phyloP scores from a whole-genome alignment of 64 coral and sea anemone genomes.

The Stichodactyla mertensii region DNA sequence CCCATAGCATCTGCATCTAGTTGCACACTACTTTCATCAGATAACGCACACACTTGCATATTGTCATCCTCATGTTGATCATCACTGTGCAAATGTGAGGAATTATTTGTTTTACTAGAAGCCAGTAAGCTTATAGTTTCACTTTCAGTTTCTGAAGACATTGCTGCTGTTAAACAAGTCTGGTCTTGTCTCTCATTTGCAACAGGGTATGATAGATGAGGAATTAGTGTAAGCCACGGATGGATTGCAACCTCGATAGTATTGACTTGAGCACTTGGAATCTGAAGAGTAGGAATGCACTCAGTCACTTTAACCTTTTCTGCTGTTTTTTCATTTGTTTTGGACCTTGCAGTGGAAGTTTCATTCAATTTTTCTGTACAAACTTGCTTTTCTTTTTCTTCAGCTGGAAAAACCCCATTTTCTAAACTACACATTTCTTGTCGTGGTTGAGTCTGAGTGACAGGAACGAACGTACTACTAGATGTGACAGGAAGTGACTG shows the following conservation, averaged over 20 bases:
- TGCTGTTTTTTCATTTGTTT: neutral
- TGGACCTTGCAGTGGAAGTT: neutral
- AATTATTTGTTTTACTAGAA: neutral
- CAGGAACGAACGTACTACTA: slow-evolving; percentile 79
- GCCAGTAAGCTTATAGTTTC: neutral
- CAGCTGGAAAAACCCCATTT: neutral
- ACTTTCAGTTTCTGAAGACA: neutral
- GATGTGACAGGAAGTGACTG: slow-evolving; percentile 77
- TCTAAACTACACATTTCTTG: slow-evolving; percentile 20
- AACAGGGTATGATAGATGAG: slow-evolving; percentile 16
- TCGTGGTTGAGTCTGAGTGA: slow-evolving; percentile 48
- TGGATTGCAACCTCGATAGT: slow-evolving; percentile 63
- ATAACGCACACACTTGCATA: neutral
- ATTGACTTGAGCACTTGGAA: slow-evolving; percentile 62
- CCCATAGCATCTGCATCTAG: neutral
- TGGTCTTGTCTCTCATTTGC: slow-evolving; percentile 7
- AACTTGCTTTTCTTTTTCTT: neutral
- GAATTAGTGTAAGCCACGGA: slow-evolving; percentile 72
- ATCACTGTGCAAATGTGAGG: neutral
- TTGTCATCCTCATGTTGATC: neutral
- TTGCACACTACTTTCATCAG: neutral
- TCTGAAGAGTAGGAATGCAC: slow-evolving; percentile 16
- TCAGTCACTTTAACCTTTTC: neutral
- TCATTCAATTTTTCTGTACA: neutral
- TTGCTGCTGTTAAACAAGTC: neutral